Evolutionary conservation across 2,797 vertebrate genomes (phyloP).

Genomic region (Odontamblyopus lacepedii): DNA sequence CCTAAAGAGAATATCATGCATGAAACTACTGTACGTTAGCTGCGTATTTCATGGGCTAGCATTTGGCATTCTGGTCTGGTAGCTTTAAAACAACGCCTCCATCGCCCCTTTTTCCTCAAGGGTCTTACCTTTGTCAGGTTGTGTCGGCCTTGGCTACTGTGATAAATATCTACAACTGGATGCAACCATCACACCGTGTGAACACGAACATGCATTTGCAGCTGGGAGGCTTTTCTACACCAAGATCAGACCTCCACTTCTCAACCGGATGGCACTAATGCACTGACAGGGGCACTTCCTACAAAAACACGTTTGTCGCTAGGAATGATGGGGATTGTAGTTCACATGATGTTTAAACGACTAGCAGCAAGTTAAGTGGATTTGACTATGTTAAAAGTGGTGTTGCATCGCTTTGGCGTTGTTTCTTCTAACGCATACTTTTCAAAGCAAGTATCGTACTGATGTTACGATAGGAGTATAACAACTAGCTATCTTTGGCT

Average conservation of each 20-base stretch:
- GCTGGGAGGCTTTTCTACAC: conserved; percentile 28
- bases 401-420: background rate
- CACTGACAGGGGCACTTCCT: conserved; percentile 69
- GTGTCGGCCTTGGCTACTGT: conserved; percentile 35
- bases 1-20: conserved; percentile 1
- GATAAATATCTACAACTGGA: conserved; percentile 18
- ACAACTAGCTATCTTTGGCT: background rate
- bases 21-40: conserved; percentile 36
- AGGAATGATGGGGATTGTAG: conserved; percentile 62
- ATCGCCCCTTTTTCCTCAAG: background rate
- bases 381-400: background rate
- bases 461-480: background rate
- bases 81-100: conserved; percentile 34
- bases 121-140: conserved; percentile 58
- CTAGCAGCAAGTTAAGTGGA: background rate
- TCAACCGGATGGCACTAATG: conserved; percentile 70
- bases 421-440: background rate
- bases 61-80: conserved; percentile 38
- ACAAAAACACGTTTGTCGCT: conserved; percentile 60
- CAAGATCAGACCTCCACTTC: conserved; percentile 47
- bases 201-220: conserved; percentile 32
- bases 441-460: background rate
- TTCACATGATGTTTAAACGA: conserved; percentile 17
- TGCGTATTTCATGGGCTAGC: conserved; percentile 44
- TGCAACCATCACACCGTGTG: background rate